phyloP scores from a whole-genome alignment of 1,140 invertebrate species.

The Globodera rostochiensis region DNA sequence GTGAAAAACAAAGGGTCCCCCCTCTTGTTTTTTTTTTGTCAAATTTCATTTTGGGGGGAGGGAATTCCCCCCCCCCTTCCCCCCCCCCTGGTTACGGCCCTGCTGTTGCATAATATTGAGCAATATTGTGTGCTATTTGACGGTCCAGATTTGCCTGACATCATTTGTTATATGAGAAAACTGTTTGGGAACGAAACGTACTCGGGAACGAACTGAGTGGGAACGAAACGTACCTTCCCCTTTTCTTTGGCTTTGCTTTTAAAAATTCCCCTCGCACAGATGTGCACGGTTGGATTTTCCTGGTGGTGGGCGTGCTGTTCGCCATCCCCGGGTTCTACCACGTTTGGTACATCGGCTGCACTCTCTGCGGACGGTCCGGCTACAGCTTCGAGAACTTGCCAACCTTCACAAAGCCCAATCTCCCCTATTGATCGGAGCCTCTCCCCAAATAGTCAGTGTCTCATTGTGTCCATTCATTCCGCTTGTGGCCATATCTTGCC shows the following conservation, averaged over 20 bases:
- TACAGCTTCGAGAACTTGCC: conserved; percentile 55
- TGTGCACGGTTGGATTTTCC: conserved; percentile 56
- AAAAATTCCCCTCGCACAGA: conserved; percentile 28
- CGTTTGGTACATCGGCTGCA: conserved; percentile 48
- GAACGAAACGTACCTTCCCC: neutral
- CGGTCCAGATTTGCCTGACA: neutral
- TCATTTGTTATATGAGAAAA: too few species aligned
- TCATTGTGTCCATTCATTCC: conserved; percentile 9
- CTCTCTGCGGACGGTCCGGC: conserved; percentile 42
- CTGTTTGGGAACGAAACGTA: neutral
- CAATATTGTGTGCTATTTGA: neutral
- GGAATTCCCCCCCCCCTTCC: too few species aligned
- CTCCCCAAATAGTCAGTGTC: conserved; percentile 6
- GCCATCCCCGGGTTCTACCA: conserved; percentile 59
- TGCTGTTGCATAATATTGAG: neutral
- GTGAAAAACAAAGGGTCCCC: too few species aligned
- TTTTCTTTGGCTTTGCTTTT: conserved; percentile 10
- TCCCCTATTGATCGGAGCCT: neutral
- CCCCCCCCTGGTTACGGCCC: too few species aligned
- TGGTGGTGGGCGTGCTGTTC: conserved; percentile 52
- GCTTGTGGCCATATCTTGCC: neutral
- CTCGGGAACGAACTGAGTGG: too few species aligned
- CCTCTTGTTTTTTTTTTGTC: too few species aligned
- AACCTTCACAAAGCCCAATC: conserved; percentile 43
- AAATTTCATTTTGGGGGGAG: too few species aligned